Percentiles rank a stretch among this genome's conserved stretches.
Conservation (phyloP, 2,888 invertebrate genomes). For the Melieria picta region DNA sequence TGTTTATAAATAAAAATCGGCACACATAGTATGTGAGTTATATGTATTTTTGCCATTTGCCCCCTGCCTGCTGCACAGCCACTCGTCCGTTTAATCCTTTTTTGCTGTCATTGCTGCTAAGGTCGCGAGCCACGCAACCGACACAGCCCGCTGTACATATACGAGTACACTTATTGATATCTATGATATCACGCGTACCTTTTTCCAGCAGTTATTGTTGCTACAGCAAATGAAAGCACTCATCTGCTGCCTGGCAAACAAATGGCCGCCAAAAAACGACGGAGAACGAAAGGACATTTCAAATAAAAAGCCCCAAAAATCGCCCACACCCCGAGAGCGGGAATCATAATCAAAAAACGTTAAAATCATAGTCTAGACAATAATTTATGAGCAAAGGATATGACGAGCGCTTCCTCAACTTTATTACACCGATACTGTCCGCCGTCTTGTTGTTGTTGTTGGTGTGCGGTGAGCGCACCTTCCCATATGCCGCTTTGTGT, state of each 20-base stretch:
- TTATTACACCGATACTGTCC: conserved; percentile 27
- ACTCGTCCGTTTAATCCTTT: conserved; percentile 1
- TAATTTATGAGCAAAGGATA: conserved; percentile 61
- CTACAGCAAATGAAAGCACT: background rate
- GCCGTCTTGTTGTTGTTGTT: conserved; percentile 13
- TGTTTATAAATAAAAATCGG: conserved; percentile 49
- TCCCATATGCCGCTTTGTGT: no score
- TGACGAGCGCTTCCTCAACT: conserved; percentile 34
- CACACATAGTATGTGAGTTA: conserved; percentile 13
- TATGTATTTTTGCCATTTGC: no score
- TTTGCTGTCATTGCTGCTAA: background rate
- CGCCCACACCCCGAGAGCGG: background rate
- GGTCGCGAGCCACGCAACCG: background rate
- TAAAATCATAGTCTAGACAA: conserved; percentile 66
- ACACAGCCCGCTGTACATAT: background rate
- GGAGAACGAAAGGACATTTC: conserved; percentile 22
- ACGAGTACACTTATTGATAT: conserved; percentile 10
- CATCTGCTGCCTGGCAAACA: background rate
- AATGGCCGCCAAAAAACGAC: no score
- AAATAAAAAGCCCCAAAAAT: conserved; percentile 29
- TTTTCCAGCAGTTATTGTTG: background rate
- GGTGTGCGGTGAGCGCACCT: background rate
- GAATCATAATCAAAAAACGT: conserved; percentile 63
- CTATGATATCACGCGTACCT: conserved; percentile 11
- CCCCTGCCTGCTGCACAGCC: no score